These are phyloP conservation scores for Mizuhopecten yessoensis DNA, from an alignment of 1,140 invertebrate species.

Conservation along the genomic window DNA sequence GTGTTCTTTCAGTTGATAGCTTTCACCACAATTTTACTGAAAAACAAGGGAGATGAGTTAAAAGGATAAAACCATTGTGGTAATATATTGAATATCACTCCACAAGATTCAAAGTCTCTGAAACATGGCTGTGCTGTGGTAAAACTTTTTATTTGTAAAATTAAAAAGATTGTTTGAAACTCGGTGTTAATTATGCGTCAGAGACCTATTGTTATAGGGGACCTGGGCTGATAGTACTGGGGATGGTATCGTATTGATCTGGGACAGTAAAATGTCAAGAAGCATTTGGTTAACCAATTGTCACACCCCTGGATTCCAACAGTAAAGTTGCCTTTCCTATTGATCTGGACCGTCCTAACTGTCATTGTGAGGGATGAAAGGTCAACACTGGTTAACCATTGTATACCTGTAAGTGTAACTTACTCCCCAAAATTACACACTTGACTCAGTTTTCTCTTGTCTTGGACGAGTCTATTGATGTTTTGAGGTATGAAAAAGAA, in stretches of 20 bases:
- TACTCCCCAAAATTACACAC: neutral
- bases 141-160: neutral
- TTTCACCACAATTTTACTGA: no score
- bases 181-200: no score
- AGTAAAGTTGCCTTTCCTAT: neutral
- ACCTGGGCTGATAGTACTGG: neutral
- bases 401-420: neutral
- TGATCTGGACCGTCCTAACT: neutral
- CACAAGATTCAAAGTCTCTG: no score
- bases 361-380: neutral
- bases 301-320: neutral
- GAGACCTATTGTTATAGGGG: neutral
- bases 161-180: neutral
- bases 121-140: neutral
- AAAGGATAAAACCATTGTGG: no score
- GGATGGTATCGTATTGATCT: neutral
- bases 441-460: neutral
- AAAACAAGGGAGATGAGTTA: no score
- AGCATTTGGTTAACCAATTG: constrained; percentile 12
- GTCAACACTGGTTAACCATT: constrained; percentile 9
- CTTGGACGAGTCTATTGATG: neutral
- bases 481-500: neutral
- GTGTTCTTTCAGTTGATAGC: no score
- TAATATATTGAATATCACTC: no score
- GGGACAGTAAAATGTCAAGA: neutral